Evolutionary conservation across 2,113 vertebrate genomes (phyloP), one percentile per base, ranked within the genome.

Genomic region (Phyllostomus discolor): DNA sequence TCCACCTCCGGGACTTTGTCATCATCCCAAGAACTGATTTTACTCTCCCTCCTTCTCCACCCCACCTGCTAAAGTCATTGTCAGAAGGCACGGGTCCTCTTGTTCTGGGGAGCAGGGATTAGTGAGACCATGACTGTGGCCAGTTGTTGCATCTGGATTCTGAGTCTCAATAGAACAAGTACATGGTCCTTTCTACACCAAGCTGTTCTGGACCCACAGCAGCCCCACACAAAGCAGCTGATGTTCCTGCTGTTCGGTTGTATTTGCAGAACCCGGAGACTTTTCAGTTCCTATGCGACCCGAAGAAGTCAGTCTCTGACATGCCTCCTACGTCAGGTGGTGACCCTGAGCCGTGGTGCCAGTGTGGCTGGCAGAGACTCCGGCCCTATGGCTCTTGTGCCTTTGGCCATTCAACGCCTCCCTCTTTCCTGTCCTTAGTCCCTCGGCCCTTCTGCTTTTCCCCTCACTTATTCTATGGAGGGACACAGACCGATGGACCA

Each of bases 311-410:
- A 28, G 72, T 10, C 91, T 28, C 92, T 0, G 46, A 80, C 0
- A n/a, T 20, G 10, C 28, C 96, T 90, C 94, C 98, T 66, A 43
- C 95, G 50, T 99, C 98, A 98, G 98, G 98, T 98, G 89, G 98
- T 97, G 7, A 62, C 90, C 90, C 83, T 52, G 81, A 69, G 33
- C 33, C 81, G 6, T 35, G 19, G 43, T 46, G 52, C 14, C 6
- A 46, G 17, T 10, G 31, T 57, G 78, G 52, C 31, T 31, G 11
- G 10, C 35, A 87, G 35, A 52, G n/a, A 5, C 33, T 62, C 52
- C 0, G 2, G 0, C 15, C 10, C 28, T 24, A 5, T 16, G n/a
- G 66, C 28, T 54, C 79, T 57, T 31, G 38, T 3, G 41, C n/a
- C 6, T 9, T 64, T 54, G n/a, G 33, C 5, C 41, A 0, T 76